Evolutionary conservation across 2,797 vertebrate genomes (phyloP), one percentile per base, ranked within the genome.

Genomic region (Tympanoctomys barrerae): DNA sequence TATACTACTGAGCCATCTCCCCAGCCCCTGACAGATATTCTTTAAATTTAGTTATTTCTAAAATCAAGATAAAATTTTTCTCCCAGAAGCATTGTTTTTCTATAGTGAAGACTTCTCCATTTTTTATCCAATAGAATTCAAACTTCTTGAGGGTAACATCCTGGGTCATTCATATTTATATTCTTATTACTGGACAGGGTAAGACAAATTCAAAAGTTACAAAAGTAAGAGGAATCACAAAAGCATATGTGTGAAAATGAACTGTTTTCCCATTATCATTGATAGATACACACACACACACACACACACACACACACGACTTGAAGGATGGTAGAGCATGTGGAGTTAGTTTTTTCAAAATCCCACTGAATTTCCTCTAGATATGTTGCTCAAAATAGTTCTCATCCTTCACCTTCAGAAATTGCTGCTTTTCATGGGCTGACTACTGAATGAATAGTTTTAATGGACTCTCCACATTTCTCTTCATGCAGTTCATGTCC

Each of bases 391-490:
- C 79, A 61, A 31, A 46, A 4, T 28, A 77, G 77, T 87, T 89
- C 28, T 77, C 92, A 46, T 75, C 62, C 12, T 93, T 79, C 39
- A 87, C 33, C 81, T 24, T 90, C 18, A 68, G 22, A 81, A 87
- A 61, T 42, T 36, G 18, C 16, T 95, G 14, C 8, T 79, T 75
- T 91, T 52, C 49, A 79, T 64, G 14, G 18, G 36, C 21, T 94
- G 82, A 61, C 78, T 94, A 95, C 90, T 89, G 93, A 95, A 92
- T 94, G 94, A 96, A 93, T 93, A 94, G 94, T 96, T 95, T 94
- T 92, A 89, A 93, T 24, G 57, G 52, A 96, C 94, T 96, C 96
- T 49, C 10, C 12, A 0, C 31, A 10, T 95, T 66, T 97, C 97
- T 97, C 90, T 70, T 96, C 89, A 71, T 94, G 24, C 64, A 97